phyloP scores from a whole-genome alignment of 2,797 vertebrate species.

The Peromyscus nudipes region DNA sequence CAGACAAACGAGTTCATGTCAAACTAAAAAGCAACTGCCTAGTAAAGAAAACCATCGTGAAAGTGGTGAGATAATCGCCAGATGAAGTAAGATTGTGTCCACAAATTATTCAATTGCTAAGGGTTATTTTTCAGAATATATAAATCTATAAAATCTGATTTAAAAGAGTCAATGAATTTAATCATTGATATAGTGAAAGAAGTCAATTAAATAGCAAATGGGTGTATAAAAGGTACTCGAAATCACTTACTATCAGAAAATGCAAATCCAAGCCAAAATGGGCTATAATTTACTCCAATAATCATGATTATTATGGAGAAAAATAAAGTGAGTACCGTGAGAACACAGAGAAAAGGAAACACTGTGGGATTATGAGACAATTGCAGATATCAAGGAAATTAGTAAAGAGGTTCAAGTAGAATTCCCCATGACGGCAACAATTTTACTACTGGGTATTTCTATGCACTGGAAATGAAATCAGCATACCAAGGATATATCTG shows the following conservation, averaged over 20 bases:
- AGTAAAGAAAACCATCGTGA: neutral
- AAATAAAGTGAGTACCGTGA: neutral
- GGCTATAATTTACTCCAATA: neutral
- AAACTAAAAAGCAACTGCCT: neutral
- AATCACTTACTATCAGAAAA: neutral
- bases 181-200: neutral
- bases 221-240: neutral
- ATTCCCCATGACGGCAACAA: neutral
- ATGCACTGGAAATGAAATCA: too few relatives aligned
- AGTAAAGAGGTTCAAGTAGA: too few relatives aligned
- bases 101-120: neutral
- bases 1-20: neutral
- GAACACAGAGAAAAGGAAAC: neutral
- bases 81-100: neutral
- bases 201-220: neutral
- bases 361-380: neutral
- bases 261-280: neutral
- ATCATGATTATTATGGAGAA: neutral
- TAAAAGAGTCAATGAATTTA: neutral
- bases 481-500: too few relatives aligned
- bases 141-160: neutral
- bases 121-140: neutral
- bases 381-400: neutral
- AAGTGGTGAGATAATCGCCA: neutral
- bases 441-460: neutral